A percentile compares a stretch with the other conserved stretches of the same genome.
These are phyloP conservation scores for Pheucticus melanocephalus DNA, from an alignment of 2,113 vertebrate species.

Conservation along the genomic window DNA sequence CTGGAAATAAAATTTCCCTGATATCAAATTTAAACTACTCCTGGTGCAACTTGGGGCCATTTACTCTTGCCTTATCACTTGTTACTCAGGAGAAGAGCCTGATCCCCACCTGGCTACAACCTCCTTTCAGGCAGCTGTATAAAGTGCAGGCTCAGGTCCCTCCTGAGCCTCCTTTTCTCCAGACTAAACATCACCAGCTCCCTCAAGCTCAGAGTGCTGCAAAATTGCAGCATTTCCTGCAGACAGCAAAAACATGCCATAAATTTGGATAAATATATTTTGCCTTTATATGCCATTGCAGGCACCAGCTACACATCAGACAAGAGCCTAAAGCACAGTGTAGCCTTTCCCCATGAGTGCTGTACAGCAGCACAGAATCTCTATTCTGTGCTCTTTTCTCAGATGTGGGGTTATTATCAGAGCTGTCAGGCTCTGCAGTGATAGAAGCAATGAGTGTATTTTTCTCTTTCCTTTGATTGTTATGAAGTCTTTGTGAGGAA, in stretches of 20 bases:
- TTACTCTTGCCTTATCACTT: neutral
- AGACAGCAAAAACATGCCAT: neutral
- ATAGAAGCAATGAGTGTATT: neutral
- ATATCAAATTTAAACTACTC: neutral
- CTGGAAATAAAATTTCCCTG: neutral
- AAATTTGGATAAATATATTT: neutral
- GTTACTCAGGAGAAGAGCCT: neutral
- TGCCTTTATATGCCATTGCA: neutral
- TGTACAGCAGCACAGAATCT: neutral
- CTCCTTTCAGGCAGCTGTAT: neutral
- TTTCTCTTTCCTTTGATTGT: neutral
- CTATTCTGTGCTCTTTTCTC: neutral
- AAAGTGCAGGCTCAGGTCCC: neutral
- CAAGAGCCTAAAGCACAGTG: neutral
- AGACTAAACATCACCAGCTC: neutral
- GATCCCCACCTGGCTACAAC: neutral
- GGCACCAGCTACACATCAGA: neutral
- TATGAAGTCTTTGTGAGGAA: neutral
- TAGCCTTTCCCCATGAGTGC: neutral
- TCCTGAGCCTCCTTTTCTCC: neutral
- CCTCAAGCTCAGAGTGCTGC: neutral
- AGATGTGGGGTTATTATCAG: neutral
- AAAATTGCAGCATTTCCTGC: neutral
- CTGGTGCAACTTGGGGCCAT: rapidly evolving
- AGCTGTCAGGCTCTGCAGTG: neutral